Conservation (phyloP, 2,888 invertebrate species). For the Allacma fusca region DNA sequence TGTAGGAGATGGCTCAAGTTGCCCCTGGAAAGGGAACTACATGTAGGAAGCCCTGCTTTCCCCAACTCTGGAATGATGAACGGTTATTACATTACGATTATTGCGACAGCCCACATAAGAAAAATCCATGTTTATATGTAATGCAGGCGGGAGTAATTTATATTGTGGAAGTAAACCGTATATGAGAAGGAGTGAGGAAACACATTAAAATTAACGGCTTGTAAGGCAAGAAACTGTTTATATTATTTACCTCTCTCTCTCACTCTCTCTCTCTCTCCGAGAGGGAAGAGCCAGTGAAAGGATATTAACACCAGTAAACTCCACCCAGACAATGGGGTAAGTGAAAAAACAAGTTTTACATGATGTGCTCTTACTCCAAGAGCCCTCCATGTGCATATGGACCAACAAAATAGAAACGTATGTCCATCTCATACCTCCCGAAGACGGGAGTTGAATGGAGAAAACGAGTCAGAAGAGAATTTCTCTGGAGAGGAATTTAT, state of each 20-base stretch:
- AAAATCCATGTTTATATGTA: background rate
- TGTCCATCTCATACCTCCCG: background rate
- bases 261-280: background rate
- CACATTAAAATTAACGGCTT: constrained; percentile 23
- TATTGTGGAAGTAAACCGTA: background rate
- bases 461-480: background rate
- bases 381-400: no score
- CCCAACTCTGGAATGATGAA: no score
- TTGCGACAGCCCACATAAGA: constrained; percentile 4
- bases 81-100: background rate
- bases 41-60: no score
- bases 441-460: no score
- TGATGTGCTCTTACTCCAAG: background rate
- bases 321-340: no score
- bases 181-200: background rate
- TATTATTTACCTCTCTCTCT: constrained; percentile 1
- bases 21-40: no score
- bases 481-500: constrained; percentile 39
- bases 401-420: background rate
- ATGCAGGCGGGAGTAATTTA: background rate
- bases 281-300: background rate
- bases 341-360: background rate
- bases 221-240: background rate
- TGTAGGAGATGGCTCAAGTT: no score
- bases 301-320: no score